Evolutionary conservation across 2,113 vertebrate species (phyloP), one percentile per base, ranked within the genome.

Genomic region (Stictonetta naevosa): DNA sequence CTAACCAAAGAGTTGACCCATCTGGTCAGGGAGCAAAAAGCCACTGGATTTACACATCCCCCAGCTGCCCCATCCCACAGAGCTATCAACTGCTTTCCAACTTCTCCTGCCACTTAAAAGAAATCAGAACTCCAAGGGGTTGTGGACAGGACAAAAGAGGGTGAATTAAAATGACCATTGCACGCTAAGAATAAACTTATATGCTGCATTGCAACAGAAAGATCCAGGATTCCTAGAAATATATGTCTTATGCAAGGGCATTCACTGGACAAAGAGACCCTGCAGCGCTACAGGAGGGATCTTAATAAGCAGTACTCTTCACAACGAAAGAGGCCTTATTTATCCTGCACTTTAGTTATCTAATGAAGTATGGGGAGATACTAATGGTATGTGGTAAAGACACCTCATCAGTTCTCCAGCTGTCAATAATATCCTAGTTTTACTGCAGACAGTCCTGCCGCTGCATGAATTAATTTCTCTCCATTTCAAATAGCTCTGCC

Each of bases 381-480:
- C 66, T 96, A 86, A 96, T 53, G 74, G 94, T 44, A 80, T 33
- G 52, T 67, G 52, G 59, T 81, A 72, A 82, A 58, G 66, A 80
- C 40, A 92, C 69, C 78, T 84, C 83, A 86, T 67, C 76, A 38
- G 44, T 33, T 88, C 90, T 92, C 93, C 83, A 96, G 88, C 86
- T 95, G 86, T 62, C 96, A 91, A 68, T 85, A 91, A 79, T 5
- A 62, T n/a, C 40, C 83, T 73, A 38, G 48, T 92, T 93, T 91
- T 82, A 92, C 42, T 73, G 73, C 66, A 92, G 90, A 86, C 67
- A 75, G 71, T 92, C 93, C 66, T 96, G 88, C 77, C 90, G 62
- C 80, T 88, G 88, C 85, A 68, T 64, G 79, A 89, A 92, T 74
- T 17, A 88, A 88, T 66, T 81, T 48, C 59, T 74, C 62, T 88